Evolutionary conservation across 2,113 vertebrate genomes (phyloP).

Genomic region (Corydoras maculifer): DNA sequence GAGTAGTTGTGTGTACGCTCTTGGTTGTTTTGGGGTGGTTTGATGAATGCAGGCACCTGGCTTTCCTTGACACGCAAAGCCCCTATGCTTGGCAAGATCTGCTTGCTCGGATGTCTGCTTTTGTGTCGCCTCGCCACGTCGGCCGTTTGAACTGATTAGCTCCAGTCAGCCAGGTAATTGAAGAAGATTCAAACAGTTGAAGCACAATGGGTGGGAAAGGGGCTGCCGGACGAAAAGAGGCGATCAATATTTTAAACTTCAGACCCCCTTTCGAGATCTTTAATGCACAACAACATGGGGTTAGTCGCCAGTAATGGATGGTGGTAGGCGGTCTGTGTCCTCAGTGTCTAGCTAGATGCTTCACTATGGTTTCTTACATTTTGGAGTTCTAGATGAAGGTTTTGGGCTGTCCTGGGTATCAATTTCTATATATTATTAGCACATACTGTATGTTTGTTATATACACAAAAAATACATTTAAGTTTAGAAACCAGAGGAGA

Average conservation of each 20-base stretch:
- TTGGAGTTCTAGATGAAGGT: too few relatives aligned
- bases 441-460: too few relatives aligned
- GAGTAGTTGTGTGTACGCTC: slow-evolving; percentile 49
- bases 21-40: slow-evolving; percentile 46
- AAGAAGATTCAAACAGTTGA: slow-evolving; percentile 52
- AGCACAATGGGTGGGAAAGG: slow-evolving; percentile 50
- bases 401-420: too few relatives aligned
- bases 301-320: slow-evolving; percentile 26
- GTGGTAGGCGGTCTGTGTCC: slow-evolving; percentile 33
- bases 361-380: too few relatives aligned
- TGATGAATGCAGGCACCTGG: slow-evolving; percentile 57
- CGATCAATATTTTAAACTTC: slow-evolving; percentile 56
- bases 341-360: neutral
- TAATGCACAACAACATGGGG: slow-evolving; percentile 24
- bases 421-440: too few relatives aligned
- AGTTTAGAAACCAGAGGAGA: too few relatives aligned
- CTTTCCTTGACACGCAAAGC: slow-evolving; percentile 49
- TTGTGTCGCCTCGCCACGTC: slow-evolving; percentile 25
- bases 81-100: slow-evolving; percentile 18
- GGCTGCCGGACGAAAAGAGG: slow-evolving; percentile 23
- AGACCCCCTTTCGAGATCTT: slow-evolving; percentile 21
- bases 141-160: slow-evolving; percentile 56
- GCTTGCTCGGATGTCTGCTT: slow-evolving; percentile 19
- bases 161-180: slow-evolving; percentile 51
- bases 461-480: too few relatives aligned